Evolutionary conservation across 2,113 vertebrate genomes (phyloP).

Genomic region (Megalops atlanticus): DNA sequence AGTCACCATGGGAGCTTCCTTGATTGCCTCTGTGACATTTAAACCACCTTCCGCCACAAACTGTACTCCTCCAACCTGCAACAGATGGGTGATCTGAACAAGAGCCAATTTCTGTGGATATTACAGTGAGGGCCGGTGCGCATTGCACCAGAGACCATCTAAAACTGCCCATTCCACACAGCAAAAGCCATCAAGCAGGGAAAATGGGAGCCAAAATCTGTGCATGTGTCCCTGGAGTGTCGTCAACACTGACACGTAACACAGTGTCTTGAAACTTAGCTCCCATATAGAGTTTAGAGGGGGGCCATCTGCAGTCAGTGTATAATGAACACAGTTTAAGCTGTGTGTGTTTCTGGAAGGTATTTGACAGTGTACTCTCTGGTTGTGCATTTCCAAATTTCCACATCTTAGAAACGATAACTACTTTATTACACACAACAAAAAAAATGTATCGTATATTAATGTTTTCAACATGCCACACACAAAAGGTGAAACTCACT

Average conservation of each 20-base stretch:
- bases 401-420: not conserved
- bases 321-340: not conserved
- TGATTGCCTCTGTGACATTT: not conserved
- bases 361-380: not conserved
- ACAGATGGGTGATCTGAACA: not conserved
- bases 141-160: not conserved
- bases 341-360: not conserved
- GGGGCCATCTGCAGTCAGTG: not conserved
- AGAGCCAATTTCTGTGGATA: not conserved
- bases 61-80: not conserved
- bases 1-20: not conserved
- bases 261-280: not conserved
- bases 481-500: not conserved
- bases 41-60: not conserved
- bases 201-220: not conserved
- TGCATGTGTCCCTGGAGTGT: not conserved
- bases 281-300: not conserved
- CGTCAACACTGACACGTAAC: not conserved
- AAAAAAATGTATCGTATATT: not conserved
- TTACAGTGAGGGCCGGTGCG: not conserved
- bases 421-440: not conserved
- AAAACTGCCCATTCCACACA: not conserved
- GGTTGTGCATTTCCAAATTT: too few relatives aligned
- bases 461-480: not conserved
- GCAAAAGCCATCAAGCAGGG: not conserved